phyloP scores from a whole-genome alignment of 30 jellyfish, hydroid and myxozoan genomes.

The Euphysa ruthae region DNA sequence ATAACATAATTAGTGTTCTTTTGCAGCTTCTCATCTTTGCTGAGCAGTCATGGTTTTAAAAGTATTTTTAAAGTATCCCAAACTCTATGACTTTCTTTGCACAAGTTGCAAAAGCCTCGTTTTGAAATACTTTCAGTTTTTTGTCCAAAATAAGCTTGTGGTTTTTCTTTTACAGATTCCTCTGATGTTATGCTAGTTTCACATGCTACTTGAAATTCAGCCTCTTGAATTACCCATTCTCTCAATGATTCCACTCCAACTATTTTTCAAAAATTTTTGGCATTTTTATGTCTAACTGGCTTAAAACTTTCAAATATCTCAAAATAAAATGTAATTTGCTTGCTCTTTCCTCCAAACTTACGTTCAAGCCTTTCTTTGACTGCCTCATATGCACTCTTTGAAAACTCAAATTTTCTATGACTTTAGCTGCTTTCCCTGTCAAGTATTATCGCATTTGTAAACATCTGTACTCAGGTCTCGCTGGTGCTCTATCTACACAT shows the following conservation, averaged over 20 bases:
- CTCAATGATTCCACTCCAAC: background rate
- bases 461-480: background rate
- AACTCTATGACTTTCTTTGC: background rate
- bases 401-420: background rate
- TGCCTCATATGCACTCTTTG: background rate
- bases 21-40: background rate
- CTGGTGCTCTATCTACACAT: background rate
- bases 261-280: background rate
- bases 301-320: background rate
- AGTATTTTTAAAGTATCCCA: background rate
- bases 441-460: too few species aligned
- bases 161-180: background rate
- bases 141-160: too few species aligned
- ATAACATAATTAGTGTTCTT: background rate
- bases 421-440: too few species aligned
- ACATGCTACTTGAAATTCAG: background rate
- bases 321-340: background rate
- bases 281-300: background rate
- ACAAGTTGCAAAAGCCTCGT: too few species aligned
- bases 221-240: background rate
- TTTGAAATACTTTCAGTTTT: too few species aligned
- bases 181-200: background rate
- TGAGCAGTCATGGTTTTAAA: background rate
- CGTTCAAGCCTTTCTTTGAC: background rate
- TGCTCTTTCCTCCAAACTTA: background rate